phyloP scores from a whole-genome alignment of 2,888 invertebrate species.

The Scaptomyza flava region DNA sequence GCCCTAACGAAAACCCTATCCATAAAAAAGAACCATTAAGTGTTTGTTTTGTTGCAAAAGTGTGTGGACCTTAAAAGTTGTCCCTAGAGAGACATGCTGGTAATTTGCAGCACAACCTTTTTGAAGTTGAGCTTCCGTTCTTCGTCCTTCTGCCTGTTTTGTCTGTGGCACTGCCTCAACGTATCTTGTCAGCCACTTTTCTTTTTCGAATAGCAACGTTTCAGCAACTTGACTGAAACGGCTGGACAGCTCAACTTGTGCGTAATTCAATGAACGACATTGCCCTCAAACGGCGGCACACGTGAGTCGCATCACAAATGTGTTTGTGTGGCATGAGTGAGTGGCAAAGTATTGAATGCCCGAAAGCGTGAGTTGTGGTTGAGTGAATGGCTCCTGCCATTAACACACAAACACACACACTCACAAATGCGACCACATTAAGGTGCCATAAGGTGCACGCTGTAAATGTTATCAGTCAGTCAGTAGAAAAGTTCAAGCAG shows the following conservation, averaged over 20 bases:
- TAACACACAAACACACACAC: conserved; percentile 27
- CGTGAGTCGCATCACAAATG: conserved; percentile 60
- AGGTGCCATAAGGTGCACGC: conserved; percentile 44
- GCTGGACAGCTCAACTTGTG: conserved; percentile 36
- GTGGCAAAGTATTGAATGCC: conserved; percentile 18
- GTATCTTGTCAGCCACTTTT: conserved; percentile 59
- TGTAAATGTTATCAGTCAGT: not conserved
- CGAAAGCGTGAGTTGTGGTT: conserved; percentile 16
- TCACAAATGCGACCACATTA: conserved; percentile 62
- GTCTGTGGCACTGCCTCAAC: conserved; percentile 12
- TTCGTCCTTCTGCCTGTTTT: not conserved
- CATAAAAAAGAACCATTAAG: conserved; percentile 61
- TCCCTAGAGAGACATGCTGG: conserved; percentile 52
- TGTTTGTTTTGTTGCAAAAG: conserved; percentile 12
- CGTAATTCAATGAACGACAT: conserved; percentile 76
- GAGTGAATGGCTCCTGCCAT: conserved; percentile 23
- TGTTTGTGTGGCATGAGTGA: conserved; percentile 8
- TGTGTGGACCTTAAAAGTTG: conserved; percentile 35
- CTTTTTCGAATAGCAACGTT: conserved; percentile 50
- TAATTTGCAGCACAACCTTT: conserved; percentile 41
- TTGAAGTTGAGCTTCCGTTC: conserved; percentile 25
- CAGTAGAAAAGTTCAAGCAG: conserved; percentile 18
- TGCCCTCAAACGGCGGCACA: conserved; percentile 56
- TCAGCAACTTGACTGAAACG: conserved; percentile 46
- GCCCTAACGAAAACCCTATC: conserved; percentile 50